Base-by-base conservation (phyloP, 1,140 invertebrate species). In the Gryllus bimaculatus region DNA sequence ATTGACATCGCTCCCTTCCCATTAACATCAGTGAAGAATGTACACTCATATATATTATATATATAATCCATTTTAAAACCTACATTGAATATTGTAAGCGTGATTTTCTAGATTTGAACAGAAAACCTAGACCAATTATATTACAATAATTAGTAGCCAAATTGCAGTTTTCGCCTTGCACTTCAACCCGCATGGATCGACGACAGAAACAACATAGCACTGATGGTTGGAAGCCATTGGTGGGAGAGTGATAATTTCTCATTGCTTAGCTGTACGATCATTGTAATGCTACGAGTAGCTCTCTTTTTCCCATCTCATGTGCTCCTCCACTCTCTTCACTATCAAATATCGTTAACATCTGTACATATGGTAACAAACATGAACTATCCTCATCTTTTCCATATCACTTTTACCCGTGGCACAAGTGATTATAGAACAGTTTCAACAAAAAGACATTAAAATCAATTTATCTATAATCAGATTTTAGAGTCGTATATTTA, bases 61-160 rank as follows among this genome's bases (percentile, higher is more conserved):
- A 66, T 66, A 13, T 18, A 66, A 66, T 18, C 54, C 54, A 66
- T 66, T 66, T 66, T 18, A 66, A 39, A 66, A 66, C 54, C 54
- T 66, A 66, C 54, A 66, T 66, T 66, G 10, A 39, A 66, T 66
- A 66, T 66, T 7, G 54, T 66, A 66, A 66, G 54, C 10, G 54
- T 66, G 54, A 66, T 18, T 66, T 66, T 66, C 18, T 66, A 66
- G 54, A 66, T 13, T 66, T 66, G 54, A 66, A 13, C 54, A 66
- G 54, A 66, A 66, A 66, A 66, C 54, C 54, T 66, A 66, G 54
- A 66, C 54, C 54, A 66, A 66, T 66, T 66, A 66, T 66, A 66
- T 18, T 66, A 66, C 54, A 66, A 66, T 66, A 66, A 66, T 13
- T 66, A 10, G 54, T 66, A 66, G 54, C 54, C 54, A 66, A 66